phyloP scores from a whole-genome alignment of 2,113 vertebrate genomes.

The Cryptoleucopteryx plumbea region DNA sequence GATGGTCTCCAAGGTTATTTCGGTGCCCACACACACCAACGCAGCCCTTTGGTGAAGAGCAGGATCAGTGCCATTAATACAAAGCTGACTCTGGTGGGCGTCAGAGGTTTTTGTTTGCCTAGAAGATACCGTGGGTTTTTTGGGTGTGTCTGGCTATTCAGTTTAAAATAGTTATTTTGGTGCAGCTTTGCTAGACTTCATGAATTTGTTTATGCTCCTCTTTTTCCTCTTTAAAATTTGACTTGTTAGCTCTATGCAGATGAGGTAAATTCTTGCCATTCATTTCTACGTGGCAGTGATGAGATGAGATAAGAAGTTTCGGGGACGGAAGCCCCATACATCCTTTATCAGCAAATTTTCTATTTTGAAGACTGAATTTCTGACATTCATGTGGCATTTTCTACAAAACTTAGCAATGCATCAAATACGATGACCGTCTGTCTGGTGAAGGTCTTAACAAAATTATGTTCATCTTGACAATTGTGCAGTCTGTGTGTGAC shows the following conservation, averaged over 20 bases:
- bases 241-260: neutral
- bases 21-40: too few species aligned
- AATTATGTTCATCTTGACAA: neutral
- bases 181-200: neutral
- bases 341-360: neutral
- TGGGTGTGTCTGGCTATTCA: neutral
- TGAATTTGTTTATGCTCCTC: neutral
- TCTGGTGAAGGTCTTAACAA: neutral
- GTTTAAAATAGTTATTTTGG: neutral
- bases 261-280: neutral
- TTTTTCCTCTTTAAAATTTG: neutral
- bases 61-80: neutral
- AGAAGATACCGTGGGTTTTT: neutral
- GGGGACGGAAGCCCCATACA: neutral
- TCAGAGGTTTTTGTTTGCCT: neutral
- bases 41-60: neutral
- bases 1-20: neutral
- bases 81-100: neutral
- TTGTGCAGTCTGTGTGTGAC: neutral
- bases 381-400: neutral
- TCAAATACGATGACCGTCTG: neutral
- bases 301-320: neutral
- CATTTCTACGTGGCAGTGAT: neutral
- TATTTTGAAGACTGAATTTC: neutral
- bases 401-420: neutral